These are phyloP conservation scores for Todiramphus saurophagus DNA, from an alignment of 2,113 vertebrate genomes.

Conservation along the genomic window DNA sequence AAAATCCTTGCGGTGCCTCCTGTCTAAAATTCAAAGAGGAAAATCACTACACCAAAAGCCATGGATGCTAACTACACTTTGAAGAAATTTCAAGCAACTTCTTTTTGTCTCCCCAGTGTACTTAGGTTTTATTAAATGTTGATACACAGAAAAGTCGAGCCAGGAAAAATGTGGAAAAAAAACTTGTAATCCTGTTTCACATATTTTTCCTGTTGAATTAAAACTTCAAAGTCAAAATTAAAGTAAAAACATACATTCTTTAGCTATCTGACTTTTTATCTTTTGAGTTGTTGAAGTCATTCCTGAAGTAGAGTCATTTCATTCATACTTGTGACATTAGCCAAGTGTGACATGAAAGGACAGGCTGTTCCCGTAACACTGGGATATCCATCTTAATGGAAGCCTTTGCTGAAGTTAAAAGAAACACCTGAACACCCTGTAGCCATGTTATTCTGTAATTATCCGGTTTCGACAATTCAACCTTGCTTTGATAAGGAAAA, in stretches of 20 bases:
- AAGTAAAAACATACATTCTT: background rate
- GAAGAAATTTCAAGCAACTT: background rate
- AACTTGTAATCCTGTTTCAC: background rate
- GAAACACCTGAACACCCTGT: slow-evolving; percentile 13
- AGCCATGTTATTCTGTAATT: background rate
- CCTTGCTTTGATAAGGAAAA: background rate
- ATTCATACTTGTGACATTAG: background rate
- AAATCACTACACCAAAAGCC: background rate
- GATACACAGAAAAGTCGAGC: background rate
- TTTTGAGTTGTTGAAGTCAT: background rate
- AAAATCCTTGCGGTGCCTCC: background rate
- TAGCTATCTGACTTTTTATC: background rate
- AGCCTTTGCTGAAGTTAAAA: background rate
- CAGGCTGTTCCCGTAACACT: background rate
- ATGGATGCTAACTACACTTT: background rate
- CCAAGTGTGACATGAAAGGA: background rate
- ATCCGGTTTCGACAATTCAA: background rate
- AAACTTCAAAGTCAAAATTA: background rate
- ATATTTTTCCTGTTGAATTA: background rate
- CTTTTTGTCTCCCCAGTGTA: background rate
- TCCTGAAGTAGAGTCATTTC: background rate
- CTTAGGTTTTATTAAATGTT: background rate
- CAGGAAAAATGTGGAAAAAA: background rate
- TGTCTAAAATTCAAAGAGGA: background rate
- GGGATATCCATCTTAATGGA: background rate